Base-by-base conservation (phyloP, 2,888 invertebrate species). In the Stenurella melanura region DNA sequence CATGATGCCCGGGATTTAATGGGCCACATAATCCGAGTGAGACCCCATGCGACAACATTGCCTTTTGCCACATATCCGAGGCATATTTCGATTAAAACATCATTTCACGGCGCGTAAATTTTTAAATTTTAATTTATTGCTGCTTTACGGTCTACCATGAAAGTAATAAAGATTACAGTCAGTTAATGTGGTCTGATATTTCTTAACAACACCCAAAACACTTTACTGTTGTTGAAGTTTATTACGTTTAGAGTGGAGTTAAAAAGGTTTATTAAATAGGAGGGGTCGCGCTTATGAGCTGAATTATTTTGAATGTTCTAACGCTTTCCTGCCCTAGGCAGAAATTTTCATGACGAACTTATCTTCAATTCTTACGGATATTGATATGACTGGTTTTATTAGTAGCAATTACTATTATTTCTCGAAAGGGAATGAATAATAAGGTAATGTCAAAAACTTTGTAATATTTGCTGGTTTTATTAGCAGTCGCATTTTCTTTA, bases 1-100 rank as follows among this genome's bases (percentile, higher is more conserved):
- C 81, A 82, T 80, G 82, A 83, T 81, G 80, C 81, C 77, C 78
- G 78, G 72, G 78, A 80, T 81, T 83, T 83, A 82, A 83, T 82
- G 83, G 83, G 56, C 74, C 76, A 77, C 76, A 77, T 83, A 83
- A 83, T 83, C 80, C 80, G 74, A 64, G 78, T 73, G 76, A 80
- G 66, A 75, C 80, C 80, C 78, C 78, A 76, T 82, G 78, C 80
- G 76, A 77, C 76, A 76, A 54, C 79, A 56, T 58, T 38, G 58
- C 70, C 42, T 58, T 66, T 34, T 42, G 50, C 66, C 75, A 78
- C 76, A 81, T 76, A 81, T 82, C 75, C 79, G 77, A 67, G 75
- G 73, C 57, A 76, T 68, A 75, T 79, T 73, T 75, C 77, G 81
- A 82, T 82, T 82, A 82, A 80, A 81, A 78, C 78, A 77, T 78